Conservation (phyloP, 2,113 vertebrate genomes). For the Bostrychus sinensis region DNA sequence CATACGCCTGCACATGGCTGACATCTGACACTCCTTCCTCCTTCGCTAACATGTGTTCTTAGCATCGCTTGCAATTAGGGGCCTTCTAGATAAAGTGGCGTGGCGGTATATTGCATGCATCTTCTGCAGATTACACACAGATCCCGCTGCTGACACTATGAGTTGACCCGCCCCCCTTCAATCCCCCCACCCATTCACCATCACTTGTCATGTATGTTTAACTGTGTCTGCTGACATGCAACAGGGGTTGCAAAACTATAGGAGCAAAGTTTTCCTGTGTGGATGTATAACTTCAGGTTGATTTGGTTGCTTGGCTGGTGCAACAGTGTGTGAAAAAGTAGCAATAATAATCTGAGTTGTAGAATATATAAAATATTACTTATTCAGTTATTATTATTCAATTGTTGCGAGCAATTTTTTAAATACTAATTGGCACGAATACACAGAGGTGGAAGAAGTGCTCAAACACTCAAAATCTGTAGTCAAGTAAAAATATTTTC, state of each 20-base stretch:
- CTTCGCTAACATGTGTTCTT: constrained; percentile 69
- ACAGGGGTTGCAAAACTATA: constrained; percentile 44
- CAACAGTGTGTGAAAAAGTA: neutral
- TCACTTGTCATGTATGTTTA: constrained; percentile 67
- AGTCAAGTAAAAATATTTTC: no score
- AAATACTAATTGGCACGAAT: no score
- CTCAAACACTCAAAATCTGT: no score
- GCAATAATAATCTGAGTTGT: neutral
- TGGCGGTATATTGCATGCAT: constrained; percentile 34
- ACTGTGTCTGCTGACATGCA: constrained; percentile 63
- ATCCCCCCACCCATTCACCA: constrained; percentile 34
- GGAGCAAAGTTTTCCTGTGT: constrained; percentile 31
- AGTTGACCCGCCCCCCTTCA: constrained; percentile 39
- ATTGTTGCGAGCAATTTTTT: no score
- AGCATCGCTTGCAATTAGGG: constrained; percentile 67
- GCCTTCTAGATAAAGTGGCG: constrained; percentile 63
- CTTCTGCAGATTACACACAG: constrained; percentile 53
- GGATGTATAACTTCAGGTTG: constrained; percentile 51
- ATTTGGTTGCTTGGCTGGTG: constrained; percentile 29
- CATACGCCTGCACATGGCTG: constrained; percentile 57
- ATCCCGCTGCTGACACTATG: constrained; percentile 41
- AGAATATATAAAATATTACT: no score
- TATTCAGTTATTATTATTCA: no score
- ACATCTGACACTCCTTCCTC: constrained; percentile 60
- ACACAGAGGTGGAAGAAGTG: no score